These are phyloP conservation scores for Orestias chungarensis DNA, from an alignment of 2,797 vertebrate genomes.

Conservation along the genomic window DNA sequence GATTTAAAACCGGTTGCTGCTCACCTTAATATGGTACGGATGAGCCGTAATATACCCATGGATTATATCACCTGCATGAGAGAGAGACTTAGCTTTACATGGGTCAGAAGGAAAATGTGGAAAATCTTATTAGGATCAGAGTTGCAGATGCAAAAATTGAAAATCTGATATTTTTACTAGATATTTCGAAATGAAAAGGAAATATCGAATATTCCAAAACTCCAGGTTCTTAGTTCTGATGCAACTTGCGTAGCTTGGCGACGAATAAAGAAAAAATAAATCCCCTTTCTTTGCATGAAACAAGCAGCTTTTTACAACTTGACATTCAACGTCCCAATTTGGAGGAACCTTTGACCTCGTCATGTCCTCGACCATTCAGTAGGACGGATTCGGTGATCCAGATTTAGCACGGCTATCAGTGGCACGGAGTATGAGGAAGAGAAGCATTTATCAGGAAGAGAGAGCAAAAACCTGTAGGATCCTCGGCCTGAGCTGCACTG, in stretches of 20 bases:
- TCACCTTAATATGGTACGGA: conserved; percentile 4
- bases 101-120: not conserved
- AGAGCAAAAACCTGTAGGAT: not conserved
- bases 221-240: not conserved
- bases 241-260: not conserved
- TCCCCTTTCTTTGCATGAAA: not conserved
- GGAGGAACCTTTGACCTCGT: conserved; percentile 48
- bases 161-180: not conserved
- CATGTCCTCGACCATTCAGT: conserved; percentile 47
- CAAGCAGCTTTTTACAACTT: conserved; percentile 10
- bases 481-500: not conserved
- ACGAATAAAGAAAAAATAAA: not conserved
- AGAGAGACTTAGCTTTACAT: not conserved
- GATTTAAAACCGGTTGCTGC: conserved; percentile 2
- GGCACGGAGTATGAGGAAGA: conserved; percentile 53
- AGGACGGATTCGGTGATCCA: conserved; percentile 51
- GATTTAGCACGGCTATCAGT: conserved; percentile 74
- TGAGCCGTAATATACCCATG: not conserved
- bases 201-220: not conserved
- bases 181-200: not conserved
- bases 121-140: not conserved
- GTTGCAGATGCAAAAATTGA: not conserved
- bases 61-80: not conserved
- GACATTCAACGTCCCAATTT: conserved; percentile 15
- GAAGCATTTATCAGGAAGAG: conserved; percentile 3